Evolutionary conservation across 1,140 invertebrate genomes (phyloP), one percentile per base, ranked within the genome.

Genomic region (Drosophila lacteicornis): DNA sequence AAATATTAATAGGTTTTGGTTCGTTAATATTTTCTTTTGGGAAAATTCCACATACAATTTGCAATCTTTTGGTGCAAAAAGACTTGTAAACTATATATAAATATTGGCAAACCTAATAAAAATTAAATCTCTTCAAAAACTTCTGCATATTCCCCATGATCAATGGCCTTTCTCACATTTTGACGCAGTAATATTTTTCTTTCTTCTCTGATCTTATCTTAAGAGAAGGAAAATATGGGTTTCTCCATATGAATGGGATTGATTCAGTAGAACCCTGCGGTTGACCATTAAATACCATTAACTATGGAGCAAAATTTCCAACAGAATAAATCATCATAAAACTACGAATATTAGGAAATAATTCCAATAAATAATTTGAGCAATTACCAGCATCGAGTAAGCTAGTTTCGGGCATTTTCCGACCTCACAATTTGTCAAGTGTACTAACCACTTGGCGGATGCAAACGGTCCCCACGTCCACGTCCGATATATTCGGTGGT

Each of bases 381-480:
- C 17, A 43, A 43, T 43, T 17, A 43, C 42, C 2, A 17, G 6
- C n/a, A 3, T 17, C 4, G 4, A n/a, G 7, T 33, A 33, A 17
- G 27, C 50, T 12, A 33, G 19, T 38, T 19, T 59, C 13, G 5
- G 8, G 2, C 13, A 6, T 33, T 49, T 59, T 22, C 2, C 13
- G 11, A 7, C 27, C 27, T 22, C 4, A 62, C 38, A 49, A n/a
- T 69, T 69, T 67, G 67, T 67, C n/a, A 47, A 70, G 67, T 70
- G 74, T 77, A 69, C 46, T 27, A 25, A 15, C 27, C 45, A 38
- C 49, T 47, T 77, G 57, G 65, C 75, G 65, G 70, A 80, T 75
- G 69, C 68, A 62, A 71, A 73, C 43, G 59, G 49, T 69, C 58
- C 61, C 58, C 60, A 81, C 80, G 68, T 80, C 71, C 75, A 70